Evolutionary conservation across 1,140 invertebrate genomes (phyloP), one percentile per base, ranked within the genome.

Genomic region (Marisa cornuarietis): DNA sequence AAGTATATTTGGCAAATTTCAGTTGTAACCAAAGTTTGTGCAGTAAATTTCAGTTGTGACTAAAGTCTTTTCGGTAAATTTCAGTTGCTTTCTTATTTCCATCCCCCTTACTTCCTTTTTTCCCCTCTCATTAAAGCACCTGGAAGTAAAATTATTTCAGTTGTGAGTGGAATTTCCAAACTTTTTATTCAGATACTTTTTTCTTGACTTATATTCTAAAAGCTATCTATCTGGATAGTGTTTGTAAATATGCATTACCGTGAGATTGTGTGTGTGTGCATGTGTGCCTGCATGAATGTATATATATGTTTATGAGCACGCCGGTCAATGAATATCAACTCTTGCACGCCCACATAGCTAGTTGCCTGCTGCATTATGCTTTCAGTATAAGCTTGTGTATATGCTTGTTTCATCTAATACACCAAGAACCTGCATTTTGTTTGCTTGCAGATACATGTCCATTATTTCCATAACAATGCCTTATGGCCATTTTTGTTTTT

Each of bases 191-290:
- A 42, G 3, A 18, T 71, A 6, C 69, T 71, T 31, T 49, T 54
- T 54, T 31, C 7, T 6, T 62, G 51, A 24, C 16, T 74, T 63
- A 31, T 14, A 61, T 42, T 76, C 18, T 66, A 7, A 62, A 20
- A 73, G 22, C 22, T 18, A 54, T 54, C 24, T 14, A 51, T 0
- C 5, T n/a, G 20, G 51, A 24, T 14, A n/a, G 51, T 65, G 31
- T 42, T 11, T 26, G 61, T 22, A 24, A 7, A 26, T 77, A 63
- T n/a, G 20, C 13, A 11, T 18, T 18, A 16, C 20, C 68, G 62
- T 75, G 63, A 42, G 11, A 16, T 18, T 73, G 51, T 73, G 51
- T 73, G 71, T 73, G 71, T 73, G 71, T 73, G 24, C 9, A 24
- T 75, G 58, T 26, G 74, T 63, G 73, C 24, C 6, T 75, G 8